Evolutionary conservation across 1,140 invertebrate genomes (phyloP).

Genomic region (Meloidogyne exigua): DNA sequence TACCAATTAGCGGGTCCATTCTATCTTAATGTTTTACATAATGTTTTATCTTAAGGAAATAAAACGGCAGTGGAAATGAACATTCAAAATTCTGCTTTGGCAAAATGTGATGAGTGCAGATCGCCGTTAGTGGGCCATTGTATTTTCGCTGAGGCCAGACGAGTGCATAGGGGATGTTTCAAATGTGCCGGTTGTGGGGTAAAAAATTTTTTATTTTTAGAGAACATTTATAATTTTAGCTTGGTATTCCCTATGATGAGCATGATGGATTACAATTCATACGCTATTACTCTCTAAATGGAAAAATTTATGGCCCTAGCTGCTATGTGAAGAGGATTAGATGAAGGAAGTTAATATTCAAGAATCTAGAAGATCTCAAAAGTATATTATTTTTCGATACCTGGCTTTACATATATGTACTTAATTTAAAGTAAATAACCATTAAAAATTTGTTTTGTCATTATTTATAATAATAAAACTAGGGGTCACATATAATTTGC

Average conservation of each 20-base stretch:
- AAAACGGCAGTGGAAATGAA: not conserved
- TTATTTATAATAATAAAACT: too few relatives aligned
- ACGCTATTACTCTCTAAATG: not conserved
- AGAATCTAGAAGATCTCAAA: not conserved
- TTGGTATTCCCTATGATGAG: not conserved
- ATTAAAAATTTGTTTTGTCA: too few relatives aligned
- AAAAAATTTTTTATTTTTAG: not conserved
- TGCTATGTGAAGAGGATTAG: not conserved
- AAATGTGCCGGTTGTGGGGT: not conserved
- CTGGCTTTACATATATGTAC: too few relatives aligned
- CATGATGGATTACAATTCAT: not conserved
- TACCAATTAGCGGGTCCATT: not conserved
- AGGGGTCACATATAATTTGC: too few relatives aligned
- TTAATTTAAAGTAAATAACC: too few relatives aligned
- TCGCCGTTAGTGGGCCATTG: not conserved
- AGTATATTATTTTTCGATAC: too few relatives aligned
- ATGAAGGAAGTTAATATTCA: not conserved
- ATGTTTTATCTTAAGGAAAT: too few relatives aligned
- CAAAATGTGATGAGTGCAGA: not conserved
- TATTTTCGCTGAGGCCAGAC: not conserved
- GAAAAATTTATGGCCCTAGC: not conserved
- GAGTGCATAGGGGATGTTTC: not conserved
- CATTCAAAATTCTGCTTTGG: not conserved
- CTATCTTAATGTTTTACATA: not conserved
- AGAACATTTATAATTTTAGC: not conserved